Evolutionary conservation across 2,797 vertebrate genomes (phyloP).

Genomic region (Megalops cyprinoides): DNA sequence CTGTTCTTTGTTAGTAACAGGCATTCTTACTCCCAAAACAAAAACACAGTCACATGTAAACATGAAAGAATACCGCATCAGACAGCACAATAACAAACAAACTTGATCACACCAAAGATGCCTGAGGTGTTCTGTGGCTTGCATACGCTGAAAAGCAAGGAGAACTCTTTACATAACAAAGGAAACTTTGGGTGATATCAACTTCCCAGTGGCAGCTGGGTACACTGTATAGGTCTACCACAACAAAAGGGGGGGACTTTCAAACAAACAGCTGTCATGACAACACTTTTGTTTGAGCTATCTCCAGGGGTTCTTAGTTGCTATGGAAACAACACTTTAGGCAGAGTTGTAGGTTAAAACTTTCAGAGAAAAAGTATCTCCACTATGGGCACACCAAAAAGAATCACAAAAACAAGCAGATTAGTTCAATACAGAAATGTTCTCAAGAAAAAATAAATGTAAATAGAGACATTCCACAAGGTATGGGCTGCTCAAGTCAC

Average conservation of each 20-base stretch:
- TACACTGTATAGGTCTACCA: background rate
- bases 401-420: background rate
- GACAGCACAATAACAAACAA: background rate
- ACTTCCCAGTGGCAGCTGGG: constrained; percentile 42
- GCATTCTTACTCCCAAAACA: no score
- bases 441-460: no score
- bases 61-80: no score
- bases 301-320: constrained; percentile 15
- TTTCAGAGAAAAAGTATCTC: background rate
- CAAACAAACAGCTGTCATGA: constrained; percentile 46
- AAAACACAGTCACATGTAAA: background rate
- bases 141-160: constrained; percentile 20
- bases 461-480: background rate
- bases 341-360: constrained; percentile 2
- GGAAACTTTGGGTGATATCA: background rate
- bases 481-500: background rate
- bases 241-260: constrained; percentile 41
- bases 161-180: constrained; percentile 10
- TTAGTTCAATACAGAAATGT: background rate
- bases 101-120: background rate
- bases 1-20: background rate
- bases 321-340: constrained; percentile 21
- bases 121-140: background rate
- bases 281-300: constrained; percentile 49
- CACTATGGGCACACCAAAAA: background rate